Evolutionary conservation across 2,888 invertebrate genomes (phyloP).

Genomic region (Chrysopilus asiliformis): DNA sequence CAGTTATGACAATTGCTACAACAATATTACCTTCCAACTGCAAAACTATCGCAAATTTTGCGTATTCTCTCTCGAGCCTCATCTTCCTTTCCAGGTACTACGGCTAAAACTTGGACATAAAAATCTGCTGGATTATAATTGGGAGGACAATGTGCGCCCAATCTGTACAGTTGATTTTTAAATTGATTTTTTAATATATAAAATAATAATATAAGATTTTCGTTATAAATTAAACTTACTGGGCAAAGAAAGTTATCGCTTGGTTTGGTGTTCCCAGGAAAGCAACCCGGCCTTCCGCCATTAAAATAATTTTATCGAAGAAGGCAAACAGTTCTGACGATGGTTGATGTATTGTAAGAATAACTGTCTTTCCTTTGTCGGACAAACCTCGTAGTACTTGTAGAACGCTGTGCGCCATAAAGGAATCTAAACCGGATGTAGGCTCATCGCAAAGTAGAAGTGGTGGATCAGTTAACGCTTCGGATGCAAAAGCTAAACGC

Average conservation of each 20-base stretch:
- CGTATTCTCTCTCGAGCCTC: conserved; percentile 65
- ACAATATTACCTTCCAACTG: conserved; percentile 27
- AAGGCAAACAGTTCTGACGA: conserved; percentile 81
- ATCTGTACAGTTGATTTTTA: conserved; percentile 43
- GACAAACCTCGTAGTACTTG: conserved; percentile 64
- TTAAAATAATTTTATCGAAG: conserved; percentile 76
- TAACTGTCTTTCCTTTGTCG: conserved; percentile 73
- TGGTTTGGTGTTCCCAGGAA: conserved; percentile 71
- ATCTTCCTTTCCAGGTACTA: conserved; percentile 70
- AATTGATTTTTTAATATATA: background rate
- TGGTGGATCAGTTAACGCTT: conserved; percentile 88
- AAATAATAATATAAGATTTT: conserved; percentile 1
- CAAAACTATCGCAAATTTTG: conserved; percentile 64
- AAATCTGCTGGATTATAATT: conserved; percentile 94
- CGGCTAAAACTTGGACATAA: conserved; percentile 78
- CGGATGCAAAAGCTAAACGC: conserved; percentile 90
- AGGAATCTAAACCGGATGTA: conserved; percentile 91
- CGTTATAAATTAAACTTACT: too few relatives aligned
- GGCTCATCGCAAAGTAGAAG: conserved; percentile 96
- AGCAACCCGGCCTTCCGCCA: conserved; percentile 86
- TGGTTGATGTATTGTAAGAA: conserved; percentile 92
- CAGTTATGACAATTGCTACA: background rate
- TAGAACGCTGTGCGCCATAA: conserved; percentile 90
- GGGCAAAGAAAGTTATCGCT: conserved; percentile 65
- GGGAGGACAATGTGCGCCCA: conserved; percentile 70